Conservation (phyloP, 2,888 invertebrate species). For the Drosophila suboccidentalis region DNA sequence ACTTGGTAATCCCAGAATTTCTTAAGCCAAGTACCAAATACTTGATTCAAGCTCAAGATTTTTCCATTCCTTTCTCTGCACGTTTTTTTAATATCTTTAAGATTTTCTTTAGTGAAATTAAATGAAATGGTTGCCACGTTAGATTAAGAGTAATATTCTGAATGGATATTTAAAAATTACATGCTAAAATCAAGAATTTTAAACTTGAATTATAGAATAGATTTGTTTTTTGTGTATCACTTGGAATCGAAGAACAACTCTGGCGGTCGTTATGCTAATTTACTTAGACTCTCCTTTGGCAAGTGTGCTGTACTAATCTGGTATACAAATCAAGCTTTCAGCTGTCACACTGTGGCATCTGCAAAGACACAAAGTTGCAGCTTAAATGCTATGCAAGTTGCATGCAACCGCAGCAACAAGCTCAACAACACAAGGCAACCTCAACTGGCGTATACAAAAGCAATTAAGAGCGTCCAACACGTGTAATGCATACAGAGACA, state of each 20-base stretch:
- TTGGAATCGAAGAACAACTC: conserved; percentile 1
- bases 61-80: no score
- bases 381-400: conserved; percentile 27
- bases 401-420: conserved; percentile 24
- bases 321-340: background rate
- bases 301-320: background rate
- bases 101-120: no score
- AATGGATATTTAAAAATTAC: no score
- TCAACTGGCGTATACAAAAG: conserved; percentile 61
- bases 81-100: no score
- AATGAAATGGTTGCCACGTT: no score
- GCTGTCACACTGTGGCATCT: conserved; percentile 10
- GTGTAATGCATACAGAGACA: conserved; percentile 41
- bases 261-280: background rate
- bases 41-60: no score
- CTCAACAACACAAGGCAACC: conserved; percentile 8
- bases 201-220: no score
- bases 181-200: no score
- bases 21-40: no score
- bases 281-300: background rate
- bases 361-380: conserved; percentile 2
- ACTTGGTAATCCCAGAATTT: no score
- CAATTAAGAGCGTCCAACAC: conserved; percentile 67
- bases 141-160: no score
- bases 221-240: background rate